Evolutionary conservation across 2,888 invertebrate species (phyloP).

Genomic region (Chymomyza fuscimana): DNA sequence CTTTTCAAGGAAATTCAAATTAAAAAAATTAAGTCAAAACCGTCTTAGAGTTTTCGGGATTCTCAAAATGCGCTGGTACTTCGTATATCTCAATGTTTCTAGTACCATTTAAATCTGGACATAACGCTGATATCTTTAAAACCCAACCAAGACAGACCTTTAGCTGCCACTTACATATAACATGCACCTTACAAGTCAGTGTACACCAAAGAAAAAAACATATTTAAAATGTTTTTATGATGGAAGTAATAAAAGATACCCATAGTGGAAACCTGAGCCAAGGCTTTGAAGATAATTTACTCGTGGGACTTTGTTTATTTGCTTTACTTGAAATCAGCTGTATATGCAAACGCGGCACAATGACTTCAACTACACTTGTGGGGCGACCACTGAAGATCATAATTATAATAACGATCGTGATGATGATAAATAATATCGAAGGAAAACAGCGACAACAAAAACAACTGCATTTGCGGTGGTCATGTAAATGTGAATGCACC

Average conservation of each 20-base stretch:
- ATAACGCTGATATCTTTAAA: too few species aligned
- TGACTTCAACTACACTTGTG: conserved; percentile 46
- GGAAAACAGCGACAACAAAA: conserved; percentile 16
- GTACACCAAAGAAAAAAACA: not conserved
- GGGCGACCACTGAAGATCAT: not conserved
- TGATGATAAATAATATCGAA: conserved; percentile 49
- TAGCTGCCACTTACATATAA: not conserved
- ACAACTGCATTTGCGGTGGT: not conserved
- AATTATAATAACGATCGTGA: conserved; percentile 7
- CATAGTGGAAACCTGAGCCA: conserved; percentile 10
- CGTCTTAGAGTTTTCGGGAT: too few species aligned
- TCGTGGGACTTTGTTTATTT: conserved; percentile 58
- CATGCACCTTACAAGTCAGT: not conserved
- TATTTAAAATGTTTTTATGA: not conserved
- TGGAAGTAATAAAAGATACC: not conserved
- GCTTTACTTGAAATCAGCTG: conserved; percentile 22
- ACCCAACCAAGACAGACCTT: not conserved
- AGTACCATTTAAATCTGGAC: too few species aligned
- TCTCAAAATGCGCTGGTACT: too few species aligned
- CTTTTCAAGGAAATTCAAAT: too few species aligned
- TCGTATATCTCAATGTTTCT: too few species aligned
- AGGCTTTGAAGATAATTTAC: conserved; percentile 61
- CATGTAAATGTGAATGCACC: conserved; percentile 46
- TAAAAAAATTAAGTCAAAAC: too few species aligned
- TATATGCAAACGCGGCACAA: conserved; percentile 64